These are phyloP conservation scores for Papilio elwesi DNA, from an alignment of 2,888 invertebrate genomes.

Conservation along the genomic window DNA sequence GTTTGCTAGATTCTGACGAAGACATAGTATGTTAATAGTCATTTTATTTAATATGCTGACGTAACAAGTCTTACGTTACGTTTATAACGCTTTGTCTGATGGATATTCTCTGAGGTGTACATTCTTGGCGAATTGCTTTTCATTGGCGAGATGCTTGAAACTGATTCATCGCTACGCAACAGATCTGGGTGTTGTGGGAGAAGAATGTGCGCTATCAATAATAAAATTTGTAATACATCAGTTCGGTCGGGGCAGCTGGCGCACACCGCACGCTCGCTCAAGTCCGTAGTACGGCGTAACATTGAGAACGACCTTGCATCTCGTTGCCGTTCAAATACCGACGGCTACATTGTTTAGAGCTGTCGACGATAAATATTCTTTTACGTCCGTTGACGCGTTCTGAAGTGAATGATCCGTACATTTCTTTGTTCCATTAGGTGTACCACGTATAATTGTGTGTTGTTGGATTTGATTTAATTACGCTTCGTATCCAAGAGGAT, in stretches of 20 bases:
- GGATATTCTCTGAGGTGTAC: constrained; percentile 22
- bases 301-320: constrained; percentile 76
- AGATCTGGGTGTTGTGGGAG: constrained; percentile 4
- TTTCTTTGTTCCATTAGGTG: constrained; percentile 14
- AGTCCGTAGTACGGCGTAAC: constrained; percentile 53
- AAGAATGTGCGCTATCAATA: constrained; percentile 28
- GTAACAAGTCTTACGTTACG: constrained; percentile 44
- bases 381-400: constrained; percentile 40
- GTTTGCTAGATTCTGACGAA: constrained; percentile 9
- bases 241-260: constrained; percentile 42
- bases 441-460: background rate
- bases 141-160: constrained; percentile 26
- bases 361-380: constrained; percentile 42
- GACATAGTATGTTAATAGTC: constrained; percentile 51
- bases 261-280: constrained; percentile 34
- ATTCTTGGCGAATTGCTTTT: constrained; percentile 18
- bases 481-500: no score
- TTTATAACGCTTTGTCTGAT: constrained; percentile 29
- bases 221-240: constrained; percentile 10
- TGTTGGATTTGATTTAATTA: background rate
- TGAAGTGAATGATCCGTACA: constrained; percentile 17
- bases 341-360: constrained; percentile 47
- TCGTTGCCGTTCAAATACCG: constrained; percentile 61
- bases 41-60: constrained; percentile 52
- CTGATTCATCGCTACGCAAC: constrained; percentile 29